A percentile compares a stretch with the other conserved stretches of the same genome.
phyloP scores from a whole-genome alignment of 2,113 vertebrate species.

The rabbit (Oryctolagus cuniculus) region mOryCun1.1 NC_091441.1:59771001-59771500 shows the following conservation, averaged over 20 bases:
- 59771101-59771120: not conserved
- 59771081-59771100: not conserved
- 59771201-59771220: not conserved
- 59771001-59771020: not conserved
- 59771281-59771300: not conserved
- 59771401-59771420: not conserved
- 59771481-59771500: not conserved
- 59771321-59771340: not conserved
- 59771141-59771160: not conserved
- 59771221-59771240: not conserved
- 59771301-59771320: not conserved
- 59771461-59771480: not conserved
- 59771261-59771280: accelerated
- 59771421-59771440: not conserved
- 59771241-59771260: not conserved
- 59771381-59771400: not conserved
- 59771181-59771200: not conserved
- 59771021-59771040: not conserved
- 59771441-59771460: not conserved
- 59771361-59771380: not conserved
- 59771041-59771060: not conserved
- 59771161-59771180: not conserved
- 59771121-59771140: not conserved
- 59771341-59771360: not conserved
- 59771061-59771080: not conserved